These are phyloP conservation scores for Brachyhypopomus occidentalis DNA, from an alignment of 2,113 vertebrate species.

Conservation along the genomic window DNA sequence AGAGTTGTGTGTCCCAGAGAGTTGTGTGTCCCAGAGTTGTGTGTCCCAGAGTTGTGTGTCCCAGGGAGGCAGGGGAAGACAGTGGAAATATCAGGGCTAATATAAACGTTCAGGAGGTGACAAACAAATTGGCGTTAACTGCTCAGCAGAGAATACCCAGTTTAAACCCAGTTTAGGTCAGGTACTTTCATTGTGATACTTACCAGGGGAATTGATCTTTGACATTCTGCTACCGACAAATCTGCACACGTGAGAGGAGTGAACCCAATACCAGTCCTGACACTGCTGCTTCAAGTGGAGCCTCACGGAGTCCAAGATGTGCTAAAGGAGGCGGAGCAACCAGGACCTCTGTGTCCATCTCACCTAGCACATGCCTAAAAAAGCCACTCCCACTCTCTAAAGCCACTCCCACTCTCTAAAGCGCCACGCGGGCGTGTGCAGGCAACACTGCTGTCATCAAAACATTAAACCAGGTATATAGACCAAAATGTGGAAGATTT, in stretches of 20 bases:
- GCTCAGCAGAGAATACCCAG: background rate
- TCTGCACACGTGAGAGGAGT: background rate
- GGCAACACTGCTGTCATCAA: constrained; percentile 36
- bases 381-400: constrained; percentile 9
- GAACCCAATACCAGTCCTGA: background rate
- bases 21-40: too few relatives aligned
- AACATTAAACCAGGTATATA: too few relatives aligned
- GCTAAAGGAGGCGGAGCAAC: background rate
- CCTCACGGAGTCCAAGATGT: background rate
- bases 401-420: too few relatives aligned
- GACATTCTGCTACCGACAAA: background rate
- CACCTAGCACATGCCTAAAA: constrained; percentile 13
- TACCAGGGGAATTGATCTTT: background rate
- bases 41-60: too few relatives aligned
- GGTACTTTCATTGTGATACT: background rate
- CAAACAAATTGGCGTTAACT: constrained; percentile 4
- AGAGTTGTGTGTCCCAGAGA: background rate
- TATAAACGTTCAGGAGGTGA: constrained; percentile 27
- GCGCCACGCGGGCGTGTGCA: background rate
- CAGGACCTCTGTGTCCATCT: constrained; percentile 15
- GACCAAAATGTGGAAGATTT: too few relatives aligned
- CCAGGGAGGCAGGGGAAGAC: background rate
- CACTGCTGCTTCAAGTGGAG: constrained; percentile 29
- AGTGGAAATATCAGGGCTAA: constrained; percentile 26
- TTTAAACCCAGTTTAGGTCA: too few relatives aligned